Evolutionary conservation across 2,797 vertebrate genomes (phyloP).

Genomic region (Molothrus aeneus): DNA sequence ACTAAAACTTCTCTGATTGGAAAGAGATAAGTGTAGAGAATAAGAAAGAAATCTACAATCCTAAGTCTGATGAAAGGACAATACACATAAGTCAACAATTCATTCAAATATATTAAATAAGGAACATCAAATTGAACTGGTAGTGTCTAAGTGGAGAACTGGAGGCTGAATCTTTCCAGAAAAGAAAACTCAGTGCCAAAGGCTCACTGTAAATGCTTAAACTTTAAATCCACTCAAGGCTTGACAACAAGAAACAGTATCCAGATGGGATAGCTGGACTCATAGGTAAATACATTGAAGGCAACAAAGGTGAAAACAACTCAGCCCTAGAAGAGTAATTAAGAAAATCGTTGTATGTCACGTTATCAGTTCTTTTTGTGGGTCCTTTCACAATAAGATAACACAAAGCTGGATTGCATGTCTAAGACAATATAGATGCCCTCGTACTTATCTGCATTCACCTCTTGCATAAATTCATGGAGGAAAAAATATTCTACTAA

Average conservation of each 20-base stretch:
- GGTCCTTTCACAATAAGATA: background rate
- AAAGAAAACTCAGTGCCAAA: background rate
- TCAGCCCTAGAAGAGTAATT: background rate
- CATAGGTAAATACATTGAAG: background rate
- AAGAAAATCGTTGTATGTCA: background rate
- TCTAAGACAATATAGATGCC: background rate
- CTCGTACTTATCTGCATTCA: background rate
- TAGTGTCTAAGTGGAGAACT: background rate
- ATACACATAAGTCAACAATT: background rate
- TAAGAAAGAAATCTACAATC: background rate
- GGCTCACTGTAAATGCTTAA: background rate
- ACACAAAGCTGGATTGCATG: background rate
- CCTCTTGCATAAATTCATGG: background rate
- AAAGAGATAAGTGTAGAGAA: background rate
- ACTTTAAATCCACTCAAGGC: background rate
- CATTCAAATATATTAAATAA: background rate
- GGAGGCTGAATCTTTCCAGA: background rate
- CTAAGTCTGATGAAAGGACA: background rate
- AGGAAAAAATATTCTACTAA: background rate
- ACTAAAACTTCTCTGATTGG: background rate
- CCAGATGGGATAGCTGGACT: background rate
- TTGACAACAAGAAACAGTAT: background rate
- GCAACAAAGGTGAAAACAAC: background rate
- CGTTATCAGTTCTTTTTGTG: accelerated
- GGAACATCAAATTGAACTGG: background rate